Evolutionary conservation across 2,797 vertebrate species (phyloP), one percentile per base, ranked within the genome.

Genomic region (Pangasius larnaudii): DNA sequence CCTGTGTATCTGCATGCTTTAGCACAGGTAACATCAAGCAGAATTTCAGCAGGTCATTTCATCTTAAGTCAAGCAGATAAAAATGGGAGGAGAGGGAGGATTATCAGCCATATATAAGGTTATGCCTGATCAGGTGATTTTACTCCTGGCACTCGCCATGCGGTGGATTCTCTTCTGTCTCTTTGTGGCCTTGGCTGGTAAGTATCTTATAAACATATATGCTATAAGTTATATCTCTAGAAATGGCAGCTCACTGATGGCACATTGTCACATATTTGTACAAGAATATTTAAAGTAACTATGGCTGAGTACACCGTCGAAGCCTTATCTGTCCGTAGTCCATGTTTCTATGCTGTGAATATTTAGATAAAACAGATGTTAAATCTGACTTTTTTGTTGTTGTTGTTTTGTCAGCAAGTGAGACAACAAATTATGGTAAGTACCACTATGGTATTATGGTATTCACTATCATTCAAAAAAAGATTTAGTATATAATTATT

Each of bases 371-470:
- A 89, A 27, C 11, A n/a, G 14, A 82, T 2, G 11, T 27, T 2
- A 79, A 1, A 88, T 8, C 85, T 87, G 85, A 87, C 39, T 51
- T 24, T 14, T 27, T 13, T 65, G 1, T 65, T 65, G 7, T 71
- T 69, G 83, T 84, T 87, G 81, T 58, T 86, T 75, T 36, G 42
- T 86, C 33, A 96, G 96, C 94, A 24, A 91, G 95, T 84, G 92
- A 96, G 86, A 93, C 59, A 78, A 72, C 87, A 36, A 93, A 58
- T 67, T 96, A 96, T 22, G 96, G 96, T 96, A 90, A 95, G 96
- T 95, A 10, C 84, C n/a, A n/a, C n/a, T n/a, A n/a, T n/a, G n/a
- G n/a, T n/a, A n/a, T n/a, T n/a, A n/a, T 27, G 30, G 63, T 75
- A 75, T 86, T 69, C 53, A 42, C 33, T 19, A 46, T 67, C 0